Evolutionary conservation across 2,888 invertebrate species (phyloP), one percentile per base, ranked within the genome.

Genomic region (Metacarcinus magister): DNA sequence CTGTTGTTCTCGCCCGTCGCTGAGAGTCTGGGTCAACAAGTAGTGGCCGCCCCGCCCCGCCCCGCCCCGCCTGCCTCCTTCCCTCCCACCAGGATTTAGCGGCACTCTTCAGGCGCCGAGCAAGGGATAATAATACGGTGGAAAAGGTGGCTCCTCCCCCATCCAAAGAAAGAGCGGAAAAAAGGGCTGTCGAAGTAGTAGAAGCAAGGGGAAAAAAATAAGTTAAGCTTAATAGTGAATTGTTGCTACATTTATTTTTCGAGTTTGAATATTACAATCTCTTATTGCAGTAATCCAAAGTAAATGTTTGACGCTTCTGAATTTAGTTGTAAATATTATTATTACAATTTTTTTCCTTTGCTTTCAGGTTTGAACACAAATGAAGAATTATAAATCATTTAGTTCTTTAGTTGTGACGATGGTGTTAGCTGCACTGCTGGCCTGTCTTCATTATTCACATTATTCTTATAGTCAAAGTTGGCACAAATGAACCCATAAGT

Each of bases 21-120:
- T 82, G 82, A 82, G 82, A 82, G 82, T 28, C 82, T 82, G 82
- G 82, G 82, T 82, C 82, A 82, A 82, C 82, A 82, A 82, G 82
- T 75, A 54, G 54, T 82, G 28, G 82, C 82, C 82, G 82, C 28
- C 32, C 82, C 32, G 82, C 13, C n/a, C 75, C 75, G 23, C 28
- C n/a, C n/a, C n/a, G n/a, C 23, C 75, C 75, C 82, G 32, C 82
- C 82, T 32, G 13, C n/a, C 67, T n/a, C 5, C 67, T 5, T 82
- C 82, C 32, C 28, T 82, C 23, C 82, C 82, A 82, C 82, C 82
- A 32, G 28, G 32, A 82, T 82, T 82, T 82, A 32, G 82, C 82
- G 82, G 28, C 82, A 32, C 82, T 82, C 82, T 10, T 7, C 13
- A 82, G 82, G 82, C 82, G 32, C 82, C 28, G 32, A 32, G 82